A percentile compares a stretch with the other conserved stretches of the same genome.
phyloP scores from a whole-genome alignment of 2,888 invertebrate genomes.

The Watsonalla binaria region DNA sequence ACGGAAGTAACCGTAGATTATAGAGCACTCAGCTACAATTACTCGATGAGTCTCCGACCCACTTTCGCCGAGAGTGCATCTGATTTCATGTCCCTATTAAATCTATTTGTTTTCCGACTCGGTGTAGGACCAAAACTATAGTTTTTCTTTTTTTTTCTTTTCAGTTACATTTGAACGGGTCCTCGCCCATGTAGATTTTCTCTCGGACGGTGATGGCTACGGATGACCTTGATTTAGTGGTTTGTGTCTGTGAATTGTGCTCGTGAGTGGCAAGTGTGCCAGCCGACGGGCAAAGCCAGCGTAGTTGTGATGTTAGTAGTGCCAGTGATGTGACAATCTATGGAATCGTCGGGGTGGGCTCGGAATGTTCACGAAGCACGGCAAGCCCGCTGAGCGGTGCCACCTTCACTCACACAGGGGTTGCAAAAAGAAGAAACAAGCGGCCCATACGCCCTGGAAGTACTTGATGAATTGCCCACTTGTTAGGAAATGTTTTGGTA shows the following conservation, averaged over 20 bases:
- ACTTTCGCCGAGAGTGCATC: constrained; percentile 21
- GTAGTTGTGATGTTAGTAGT: constrained; percentile 49
- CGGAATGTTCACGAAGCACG: constrained; percentile 77
- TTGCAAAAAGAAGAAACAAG: constrained; percentile 74
- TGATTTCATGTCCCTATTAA: constrained; percentile 24
- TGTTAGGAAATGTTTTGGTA: constrained; percentile 80
- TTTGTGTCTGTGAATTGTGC: constrained; percentile 54
- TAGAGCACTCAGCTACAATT: constrained; percentile 33
- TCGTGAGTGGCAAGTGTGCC: constrained; percentile 46
- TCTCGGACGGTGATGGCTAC: constrained; percentile 63
- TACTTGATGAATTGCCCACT: constrained; percentile 80
- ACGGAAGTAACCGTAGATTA: constrained; percentile 37
- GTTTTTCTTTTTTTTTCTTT: constrained; percentile 74
- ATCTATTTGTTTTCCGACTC: constrained; percentile 28
- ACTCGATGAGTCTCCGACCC: constrained; percentile 32
- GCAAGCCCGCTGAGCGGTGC: constrained; percentile 73
- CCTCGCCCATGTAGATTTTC: constrained; percentile 50
- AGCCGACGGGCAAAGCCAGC: constrained; percentile 35
- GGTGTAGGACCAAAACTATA: constrained; percentile 42
- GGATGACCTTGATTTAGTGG: constrained; percentile 64
- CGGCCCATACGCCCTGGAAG: constrained; percentile 76
- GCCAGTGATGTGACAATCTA: constrained; percentile 72
- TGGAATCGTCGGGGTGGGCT: constrained; percentile 65
- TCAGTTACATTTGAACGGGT: constrained; percentile 66
- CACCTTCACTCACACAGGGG: constrained; percentile 63